Base-by-base conservation (phyloP, 2,113 vertebrate species). In the Alosa alosa region DNA sequence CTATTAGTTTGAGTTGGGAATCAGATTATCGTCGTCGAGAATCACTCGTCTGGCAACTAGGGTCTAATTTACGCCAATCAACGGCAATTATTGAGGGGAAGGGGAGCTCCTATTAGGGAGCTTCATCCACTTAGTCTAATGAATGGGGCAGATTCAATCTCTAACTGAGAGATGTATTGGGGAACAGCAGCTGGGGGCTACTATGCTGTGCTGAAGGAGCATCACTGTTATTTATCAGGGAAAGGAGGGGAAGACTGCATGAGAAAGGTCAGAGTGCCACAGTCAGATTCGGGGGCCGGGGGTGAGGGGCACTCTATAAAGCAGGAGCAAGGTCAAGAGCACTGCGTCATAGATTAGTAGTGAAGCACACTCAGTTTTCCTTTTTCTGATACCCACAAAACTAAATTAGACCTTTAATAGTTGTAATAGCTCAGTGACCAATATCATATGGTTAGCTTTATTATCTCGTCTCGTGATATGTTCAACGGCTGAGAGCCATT, bases 21-120 rank as follows among this genome's bases (percentile, higher is more conserved):
- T 96, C 94, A 84, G 94, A 96, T 96, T 96, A 96, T 95, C 94
- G 92, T 95, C 94, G 94, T 95, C 88, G 95, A 96, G 94, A 96
- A 95, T 96, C 95, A 95, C 95, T 95, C 94, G 95, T 95, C 95
- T 96, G 95, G 95, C 95, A 96, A 96, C 95, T 94, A 95, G 95
- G 94, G 95, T 93, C 95, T 96, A 95, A 95, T 96, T 95, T 96
- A 95, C 91, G 95, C 95, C 95, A 96, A 95, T 96, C 95, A 96
- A 95, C 94, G 87, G 94, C 95, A 95, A 95, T 96, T 95, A 96
- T 95, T 95, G 95, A 96, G 95, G 95, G 95, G 95, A 96, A 96
- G 95, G 86, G 94, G 95, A 95, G 94, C 95, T 93, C 95, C 94
- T 96, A 96, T 95, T 96, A 96, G 95, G 93, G 93, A 94, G 93